Base-by-base conservation (phyloP, 1,140 invertebrate species). In the Oncopeltus fasciatus region DNA sequence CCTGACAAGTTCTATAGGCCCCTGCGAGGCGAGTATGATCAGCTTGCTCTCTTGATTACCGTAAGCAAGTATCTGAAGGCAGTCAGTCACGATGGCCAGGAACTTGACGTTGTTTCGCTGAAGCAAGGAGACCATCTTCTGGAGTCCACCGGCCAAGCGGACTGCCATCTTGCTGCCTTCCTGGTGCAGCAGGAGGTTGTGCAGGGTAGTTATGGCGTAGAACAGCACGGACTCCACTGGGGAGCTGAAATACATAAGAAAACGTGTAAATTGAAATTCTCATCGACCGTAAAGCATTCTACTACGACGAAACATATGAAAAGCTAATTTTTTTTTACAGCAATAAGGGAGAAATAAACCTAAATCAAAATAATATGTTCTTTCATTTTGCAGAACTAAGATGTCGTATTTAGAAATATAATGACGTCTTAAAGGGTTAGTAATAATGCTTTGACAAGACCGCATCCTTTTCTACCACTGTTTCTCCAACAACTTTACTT, bases 41-140 rank as follows among this genome's bases (percentile, higher is more conserved):
- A 97, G 76, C 77, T 99, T 99, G 72, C 91, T 95, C 74, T 99
- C 95, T 74, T 97, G 95, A 75, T 98, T 97, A n/a, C 95, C 95
- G 73, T 96, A 97, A 9, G 95, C 94, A 64, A 99, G 76, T 73
- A 98, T 98, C 75, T 98, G 95, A 27, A 99, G 80, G 72, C 95
- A 99, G 75, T 99, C 96, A 1, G 95, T 98, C n/a, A 98, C 94
- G 72, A 98, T 95, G 8, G 95, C 94, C 67, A 98, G 77, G 73
- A 98, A 97, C 75, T 98, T 97, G 16, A 95, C 91, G 74, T 99
- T 98, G 74, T 98, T 95, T 58, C 92, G 80, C 70, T 95, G 90
- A 2, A 99, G 79, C 3, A 98, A 76, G 1, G 92, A 90, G 4
- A 98, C 94, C 94, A 99, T 98, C 72, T 98, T 98, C 72, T 98